Conservation (phyloP, 2,113 vertebrate genomes). For the Blennius ocellaris region DNA sequence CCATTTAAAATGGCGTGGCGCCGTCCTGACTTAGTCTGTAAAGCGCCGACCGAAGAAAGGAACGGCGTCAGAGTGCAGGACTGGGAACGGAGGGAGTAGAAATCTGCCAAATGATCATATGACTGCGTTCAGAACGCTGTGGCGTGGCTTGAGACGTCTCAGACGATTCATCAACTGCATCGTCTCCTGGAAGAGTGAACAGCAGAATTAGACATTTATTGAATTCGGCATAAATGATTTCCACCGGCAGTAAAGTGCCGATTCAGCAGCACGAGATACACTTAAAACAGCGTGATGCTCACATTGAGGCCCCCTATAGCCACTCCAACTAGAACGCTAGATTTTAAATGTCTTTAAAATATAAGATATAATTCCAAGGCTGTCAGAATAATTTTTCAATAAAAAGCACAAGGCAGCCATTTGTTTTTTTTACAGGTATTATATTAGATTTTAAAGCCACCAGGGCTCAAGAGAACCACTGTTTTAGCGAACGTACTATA, state of each 20-base stretch:
- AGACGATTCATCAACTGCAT: conserved; percentile 68
- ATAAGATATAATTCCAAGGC: too few relatives aligned
- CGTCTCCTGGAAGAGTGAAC: conserved; percentile 76
- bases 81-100: conserved; percentile 64
- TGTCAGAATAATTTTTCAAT: too few relatives aligned
- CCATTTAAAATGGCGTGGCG: background rate
- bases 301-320: too few relatives aligned
- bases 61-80: conserved; percentile 70
- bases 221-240: background rate
- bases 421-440: too few relatives aligned
- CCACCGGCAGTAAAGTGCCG: background rate
- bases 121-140: conserved; percentile 83
- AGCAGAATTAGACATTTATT: conserved; percentile 7
- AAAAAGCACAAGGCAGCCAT: too few relatives aligned
- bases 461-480: too few relatives aligned
- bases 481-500: too few relatives aligned
- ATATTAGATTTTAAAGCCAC: too few relatives aligned
- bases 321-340: too few relatives aligned
- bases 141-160: conserved; percentile 70
- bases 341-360: too few relatives aligned
- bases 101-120: conserved; percentile 86
- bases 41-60: background rate
- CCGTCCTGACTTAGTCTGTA: background rate
- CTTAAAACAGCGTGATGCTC: background rate
- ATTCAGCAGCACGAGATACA: background rate